Base-by-base conservation (phyloP, 2,888 invertebrate species). In the Chesias legatella region DNA sequence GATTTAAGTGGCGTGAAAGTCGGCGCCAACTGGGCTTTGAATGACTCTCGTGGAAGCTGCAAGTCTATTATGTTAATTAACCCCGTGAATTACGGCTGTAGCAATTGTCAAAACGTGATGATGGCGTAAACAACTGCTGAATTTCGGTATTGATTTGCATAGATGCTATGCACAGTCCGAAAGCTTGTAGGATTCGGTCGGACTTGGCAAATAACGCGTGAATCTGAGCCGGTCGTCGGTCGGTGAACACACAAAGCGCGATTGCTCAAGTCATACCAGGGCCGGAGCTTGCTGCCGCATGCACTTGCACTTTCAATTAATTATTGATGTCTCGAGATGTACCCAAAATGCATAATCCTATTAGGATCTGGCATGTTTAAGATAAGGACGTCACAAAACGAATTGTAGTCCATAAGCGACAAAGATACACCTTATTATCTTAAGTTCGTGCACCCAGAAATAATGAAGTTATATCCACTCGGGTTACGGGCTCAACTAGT, bases 241-340 rank as follows among this genome's bases (percentile, higher is more conserved):
- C 33, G 32, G 35, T 23, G 28, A 34, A 35, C 39, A 33, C 33
- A 47, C 35, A 39, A 10, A 22, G 17, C 17, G 36, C 45, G 55
- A 53, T 58, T 53, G 50, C 45, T 44, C 40, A 44, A 52, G 43
- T 53, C 49, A 53, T 49, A 50, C 44, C 52, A 54, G 35, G 58
- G 56, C 57, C 39, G 34, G 38, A 41, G 40, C 37, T 37, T 38
- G 38, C 37, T 37, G 39, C 9, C 23, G 32, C 27, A 17, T 9
- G 45, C 43, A 43, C 41, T 30, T 41, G 10, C 20, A 26, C 10
- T 37, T 17, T 17, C 13, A 17, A 17, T 17, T 17, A 3, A 17
- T 17, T 17, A 17, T 17, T 17, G 13, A 17, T 17, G 13, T 2
- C 13, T 5, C 5, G 13, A 17, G 13, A 17, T 17, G 3, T 17